Evolutionary conservation across 2,888 invertebrate genomes (phyloP).

Genomic region (Troides aeacus): DNA sequence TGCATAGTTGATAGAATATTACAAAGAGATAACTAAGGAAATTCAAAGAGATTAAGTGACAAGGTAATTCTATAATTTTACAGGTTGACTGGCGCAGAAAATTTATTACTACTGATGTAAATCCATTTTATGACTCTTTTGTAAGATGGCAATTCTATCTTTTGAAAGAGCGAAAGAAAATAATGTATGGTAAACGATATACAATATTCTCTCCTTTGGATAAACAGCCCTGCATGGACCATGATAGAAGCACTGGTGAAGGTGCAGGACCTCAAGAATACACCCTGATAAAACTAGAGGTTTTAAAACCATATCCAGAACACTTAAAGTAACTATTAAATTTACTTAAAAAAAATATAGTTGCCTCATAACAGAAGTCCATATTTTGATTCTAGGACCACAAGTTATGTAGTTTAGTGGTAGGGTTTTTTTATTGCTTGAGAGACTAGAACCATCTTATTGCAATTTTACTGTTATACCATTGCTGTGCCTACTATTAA

Average conservation of each 20-base stretch:
- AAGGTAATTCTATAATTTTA: constrained; percentile 23
- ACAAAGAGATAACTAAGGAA: too few relatives aligned
- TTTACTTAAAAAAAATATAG: too few relatives aligned
- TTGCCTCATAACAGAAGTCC: too few relatives aligned
- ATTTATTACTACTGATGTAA: constrained; percentile 99
- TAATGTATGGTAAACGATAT: constrained; percentile 97
- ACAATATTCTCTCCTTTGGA: constrained; percentile 98
- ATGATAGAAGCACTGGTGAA: constrained; percentile 97
- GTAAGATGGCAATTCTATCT: constrained; percentile 97
- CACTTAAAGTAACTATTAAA: constrained; percentile 81
- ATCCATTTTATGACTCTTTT: constrained; percentile 98
- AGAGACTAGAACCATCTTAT: too few relatives aligned
- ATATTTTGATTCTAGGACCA: too few relatives aligned
- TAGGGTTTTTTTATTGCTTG: too few relatives aligned
- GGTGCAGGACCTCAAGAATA: constrained; percentile 99
- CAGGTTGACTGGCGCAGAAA: constrained; percentile 98
- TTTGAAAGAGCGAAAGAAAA: constrained; percentile 91
- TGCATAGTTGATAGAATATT: too few relatives aligned
- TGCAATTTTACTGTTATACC: too few relatives aligned
- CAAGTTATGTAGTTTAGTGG: too few relatives aligned
- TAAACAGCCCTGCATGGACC: constrained; percentile 99
- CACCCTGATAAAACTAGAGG: constrained; percentile 95
- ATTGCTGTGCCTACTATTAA: too few relatives aligned
- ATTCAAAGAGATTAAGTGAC: constrained; percentile 21
- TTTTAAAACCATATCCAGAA: constrained; percentile 86